These are phyloP conservation scores for Aphelenchoides fujianensis DNA, from an alignment of 1,140 invertebrate genomes.

Conservation along the genomic window DNA sequence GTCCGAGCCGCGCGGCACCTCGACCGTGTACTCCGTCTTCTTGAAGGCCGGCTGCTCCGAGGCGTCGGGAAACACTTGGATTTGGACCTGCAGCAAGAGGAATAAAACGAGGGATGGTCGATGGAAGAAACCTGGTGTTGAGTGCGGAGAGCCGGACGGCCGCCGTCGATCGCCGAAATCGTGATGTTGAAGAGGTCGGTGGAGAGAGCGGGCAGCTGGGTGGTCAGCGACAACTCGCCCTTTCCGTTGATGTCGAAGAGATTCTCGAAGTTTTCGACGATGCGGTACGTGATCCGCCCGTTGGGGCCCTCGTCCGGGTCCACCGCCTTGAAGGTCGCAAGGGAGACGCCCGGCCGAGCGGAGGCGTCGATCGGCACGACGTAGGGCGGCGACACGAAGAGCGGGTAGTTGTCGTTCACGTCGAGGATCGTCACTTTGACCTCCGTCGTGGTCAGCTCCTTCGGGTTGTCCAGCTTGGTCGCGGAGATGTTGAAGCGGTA, in stretches of 20 bases:
- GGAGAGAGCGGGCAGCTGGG: background rate
- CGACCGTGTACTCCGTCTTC: constrained; percentile 26
- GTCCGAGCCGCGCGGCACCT: constrained; percentile 26
- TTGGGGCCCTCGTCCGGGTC: constrained; percentile 45
- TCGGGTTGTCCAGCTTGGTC: constrained; percentile 1
- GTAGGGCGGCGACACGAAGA: constrained; percentile 36
- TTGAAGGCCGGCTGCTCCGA: constrained; percentile 37
- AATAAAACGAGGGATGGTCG: background rate
- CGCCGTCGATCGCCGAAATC: constrained; percentile 45
- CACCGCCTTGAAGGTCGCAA: constrained; percentile 38
- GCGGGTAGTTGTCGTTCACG: constrained; percentile 59
- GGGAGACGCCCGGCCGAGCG: constrained; percentile 22
- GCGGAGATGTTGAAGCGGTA: constrained; percentile 49
- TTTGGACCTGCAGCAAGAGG: constrained; percentile 31
- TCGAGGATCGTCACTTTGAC: constrained; percentile 54
- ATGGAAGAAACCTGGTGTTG: constrained; percentile 30
- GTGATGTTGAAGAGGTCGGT: constrained; percentile 31
- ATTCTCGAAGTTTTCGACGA: constrained; percentile 27
- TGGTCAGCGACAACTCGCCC: constrained; percentile 25
- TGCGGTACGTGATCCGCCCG: constrained; percentile 39
- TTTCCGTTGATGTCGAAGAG: constrained; percentile 34
- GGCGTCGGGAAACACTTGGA: constrained; percentile 49
- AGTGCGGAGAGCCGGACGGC: constrained; percentile 47
- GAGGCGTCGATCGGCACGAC: constrained; percentile 37
- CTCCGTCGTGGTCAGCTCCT: constrained; percentile 11